Base-by-base conservation (phyloP, 2,888 invertebrate species). In the Ophion slaviceki region DNA sequence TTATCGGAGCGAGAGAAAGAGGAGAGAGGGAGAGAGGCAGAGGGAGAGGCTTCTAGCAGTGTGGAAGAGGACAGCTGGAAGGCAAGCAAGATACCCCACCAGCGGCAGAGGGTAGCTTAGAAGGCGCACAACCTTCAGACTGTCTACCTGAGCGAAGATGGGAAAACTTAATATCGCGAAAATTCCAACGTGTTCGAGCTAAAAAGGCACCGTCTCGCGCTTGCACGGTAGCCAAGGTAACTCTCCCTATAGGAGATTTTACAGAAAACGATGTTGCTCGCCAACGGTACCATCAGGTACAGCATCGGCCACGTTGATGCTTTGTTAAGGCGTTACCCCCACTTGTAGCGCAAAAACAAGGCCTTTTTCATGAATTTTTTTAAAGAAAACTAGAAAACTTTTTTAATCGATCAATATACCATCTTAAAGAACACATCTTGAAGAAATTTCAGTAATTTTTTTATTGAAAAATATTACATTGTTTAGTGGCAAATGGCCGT, bases 161-260 rank as follows among this genome's bases (percentile, higher is more conserved):
- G 40, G 67, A 24, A 80, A 82, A 83, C 80, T 79, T 78, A 82
- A 85, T 82, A 82, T 82, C 77, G 74, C 68, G 57, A 82, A 82
- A 82, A 68, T 80, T 85, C 80, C 76, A 47, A 59, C 64, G 77
- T 72, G 64, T 81, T 82, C 71, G 75, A 59, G 59, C 68, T 28
- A 67, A 72, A 36, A 59, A 59, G 66, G 24, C 53, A 66, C 6
- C 47, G 67, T 32, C 77, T 77, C 45, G 66, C 72, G 57, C 64
- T 66, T 47, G 53, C 32, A 7, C 76, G 72, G 61, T 80, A 80
- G 80, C 64, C 82, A 64, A 80, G 76, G 72, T 82, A 82, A 82
- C 32, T 57, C 75, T 53, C 11, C 76, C 53, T 67, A 11, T 17
- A 53, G 72, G 66, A 67, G 67, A 67, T 67, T 77, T 6, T 67